These are phyloP conservation scores for Limnephilus lunatus DNA, from an alignment of 2,888 invertebrate species.

Conservation along the genomic window DNA sequence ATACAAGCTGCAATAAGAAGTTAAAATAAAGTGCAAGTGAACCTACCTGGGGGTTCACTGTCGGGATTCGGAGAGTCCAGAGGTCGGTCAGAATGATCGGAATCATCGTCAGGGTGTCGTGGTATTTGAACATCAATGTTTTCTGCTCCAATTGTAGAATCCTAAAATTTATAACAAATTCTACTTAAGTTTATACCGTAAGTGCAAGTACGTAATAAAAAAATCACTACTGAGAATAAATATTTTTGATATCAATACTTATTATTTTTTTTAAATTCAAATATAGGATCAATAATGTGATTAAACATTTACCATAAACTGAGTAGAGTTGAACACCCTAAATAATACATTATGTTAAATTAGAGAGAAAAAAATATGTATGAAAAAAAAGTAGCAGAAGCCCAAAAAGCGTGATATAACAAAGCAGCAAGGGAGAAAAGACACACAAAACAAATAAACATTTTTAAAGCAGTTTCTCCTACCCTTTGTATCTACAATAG, in stretches of 20 bases:
- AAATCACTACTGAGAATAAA: background rate
- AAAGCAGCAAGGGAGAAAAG: background rate
- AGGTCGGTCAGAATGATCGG: slow-evolving; percentile 62
- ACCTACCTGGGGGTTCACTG: slow-evolving; percentile 58
- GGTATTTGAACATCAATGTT: slow-evolving; percentile 51
- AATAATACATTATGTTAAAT: background rate
- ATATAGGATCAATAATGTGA: background rate
- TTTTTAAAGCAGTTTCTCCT: background rate
- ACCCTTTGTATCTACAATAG: background rate
- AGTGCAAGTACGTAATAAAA: background rate
- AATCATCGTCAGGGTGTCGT: slow-evolving; percentile 59
- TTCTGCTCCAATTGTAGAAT: slow-evolving; percentile 39
- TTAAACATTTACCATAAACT: background rate
- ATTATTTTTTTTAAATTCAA: background rate
- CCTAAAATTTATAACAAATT: slow-evolving; percentile 36
- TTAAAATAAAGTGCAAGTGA: background rate
- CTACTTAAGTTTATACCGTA: background rate
- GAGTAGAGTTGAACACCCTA: background rate
- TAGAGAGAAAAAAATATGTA: background rate
- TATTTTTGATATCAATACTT: background rate
- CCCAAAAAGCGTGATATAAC: background rate
- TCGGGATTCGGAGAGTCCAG: slow-evolving; percentile 63
- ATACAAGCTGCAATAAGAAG: background rate
- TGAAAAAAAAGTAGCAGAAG: background rate
- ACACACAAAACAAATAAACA: background rate